phyloP scores from a whole-genome alignment of 1,140 invertebrate genomes.

The Metaphire vulgaris region DNA sequence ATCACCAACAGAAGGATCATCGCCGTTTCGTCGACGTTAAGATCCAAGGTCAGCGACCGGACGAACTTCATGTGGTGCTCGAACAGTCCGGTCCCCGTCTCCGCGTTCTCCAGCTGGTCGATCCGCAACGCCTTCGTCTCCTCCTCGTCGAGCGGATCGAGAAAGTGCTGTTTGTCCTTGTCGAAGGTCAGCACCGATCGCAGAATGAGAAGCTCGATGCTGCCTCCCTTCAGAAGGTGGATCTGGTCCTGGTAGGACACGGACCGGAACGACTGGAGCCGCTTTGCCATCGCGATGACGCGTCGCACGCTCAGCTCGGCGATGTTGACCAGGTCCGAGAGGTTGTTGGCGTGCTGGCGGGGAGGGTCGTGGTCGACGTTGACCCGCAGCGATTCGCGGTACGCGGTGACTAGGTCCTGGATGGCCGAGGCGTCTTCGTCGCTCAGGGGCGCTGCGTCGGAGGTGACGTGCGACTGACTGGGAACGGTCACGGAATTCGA shows the following conservation, averaged over 20 bases:
- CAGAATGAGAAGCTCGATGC: conserved; percentile 56
- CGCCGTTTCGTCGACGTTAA: conserved; percentile 54
- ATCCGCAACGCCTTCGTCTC: conserved; percentile 44
- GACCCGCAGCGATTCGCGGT: conserved; percentile 47
- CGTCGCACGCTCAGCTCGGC: conserved; percentile 50
- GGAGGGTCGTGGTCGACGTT: conserved; percentile 17
- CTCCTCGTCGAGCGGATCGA: conserved; percentile 48
- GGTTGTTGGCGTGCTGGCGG: conserved; percentile 33
- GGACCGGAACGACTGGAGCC: conserved; percentile 51
- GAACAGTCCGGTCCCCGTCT: conserved; percentile 47
- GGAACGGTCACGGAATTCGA: not conserved
- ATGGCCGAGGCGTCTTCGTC: conserved; percentile 44
- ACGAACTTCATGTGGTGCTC: conserved; percentile 57
- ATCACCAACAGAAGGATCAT: conserved; percentile 55
- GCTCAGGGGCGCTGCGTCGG: conserved; percentile 37
- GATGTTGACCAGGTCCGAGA: conserved; percentile 51
- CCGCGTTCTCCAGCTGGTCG: conserved; percentile 37
- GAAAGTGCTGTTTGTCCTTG: conserved; percentile 43
- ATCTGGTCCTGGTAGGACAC: conserved; percentile 53
- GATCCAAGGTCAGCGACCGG: conserved; percentile 46
- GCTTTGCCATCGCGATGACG: conserved; percentile 53
- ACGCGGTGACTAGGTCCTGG: conserved; percentile 45
- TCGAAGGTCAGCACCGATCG: conserved; percentile 52
- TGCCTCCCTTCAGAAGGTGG: conserved; percentile 54
- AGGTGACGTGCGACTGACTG: conserved; percentile 31